These are phyloP conservation scores for Amphipyra berbera DNA, from an alignment of 2,888 invertebrate genomes.

Conservation along the genomic window DNA sequence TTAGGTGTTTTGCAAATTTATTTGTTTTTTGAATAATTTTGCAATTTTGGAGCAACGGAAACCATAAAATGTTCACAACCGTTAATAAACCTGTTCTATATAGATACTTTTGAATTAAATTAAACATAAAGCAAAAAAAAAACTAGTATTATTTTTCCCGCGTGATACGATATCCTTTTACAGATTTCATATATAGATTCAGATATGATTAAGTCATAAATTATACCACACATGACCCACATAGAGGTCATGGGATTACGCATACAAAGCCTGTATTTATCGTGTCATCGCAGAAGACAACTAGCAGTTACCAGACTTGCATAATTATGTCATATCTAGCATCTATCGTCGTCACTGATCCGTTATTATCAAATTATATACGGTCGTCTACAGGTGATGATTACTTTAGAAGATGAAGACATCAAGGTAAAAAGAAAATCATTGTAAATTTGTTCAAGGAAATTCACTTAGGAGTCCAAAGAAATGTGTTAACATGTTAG, in stretches of 20 bases:
- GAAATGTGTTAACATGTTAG: no score
- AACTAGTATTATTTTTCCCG: no score
- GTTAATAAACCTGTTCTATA: no score
- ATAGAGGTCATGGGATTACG: slow-evolving; percentile 20
- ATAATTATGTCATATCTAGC: slow-evolving; percentile 41
- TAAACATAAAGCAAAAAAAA: background rate
- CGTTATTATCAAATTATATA: slow-evolving; percentile 36
- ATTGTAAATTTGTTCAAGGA: no score
- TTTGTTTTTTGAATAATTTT: slow-evolving; percentile 22
- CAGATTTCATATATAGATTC: background rate
- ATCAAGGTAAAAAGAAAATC: slow-evolving; percentile 1
- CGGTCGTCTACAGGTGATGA: background rate
- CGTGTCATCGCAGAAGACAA: slow-evolving; percentile 6
- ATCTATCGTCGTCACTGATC: slow-evolving; percentile 37
- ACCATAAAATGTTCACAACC: background rate
- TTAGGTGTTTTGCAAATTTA: no score
- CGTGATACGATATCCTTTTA: background rate
- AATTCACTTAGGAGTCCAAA: no score
- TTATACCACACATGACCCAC: slow-evolving; percentile 20
- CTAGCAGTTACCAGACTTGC: slow-evolving; percentile 11
- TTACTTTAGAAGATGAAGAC: slow-evolving; percentile 2
- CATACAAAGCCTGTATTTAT: slow-evolving; percentile 21
- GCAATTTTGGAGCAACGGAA: slow-evolving; percentile 5
- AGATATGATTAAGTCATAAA: background rate
- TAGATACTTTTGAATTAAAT: background rate